Conservation (phyloP, 2,797 vertebrate species). For the Lutjanus argentimaculatus region DNA sequence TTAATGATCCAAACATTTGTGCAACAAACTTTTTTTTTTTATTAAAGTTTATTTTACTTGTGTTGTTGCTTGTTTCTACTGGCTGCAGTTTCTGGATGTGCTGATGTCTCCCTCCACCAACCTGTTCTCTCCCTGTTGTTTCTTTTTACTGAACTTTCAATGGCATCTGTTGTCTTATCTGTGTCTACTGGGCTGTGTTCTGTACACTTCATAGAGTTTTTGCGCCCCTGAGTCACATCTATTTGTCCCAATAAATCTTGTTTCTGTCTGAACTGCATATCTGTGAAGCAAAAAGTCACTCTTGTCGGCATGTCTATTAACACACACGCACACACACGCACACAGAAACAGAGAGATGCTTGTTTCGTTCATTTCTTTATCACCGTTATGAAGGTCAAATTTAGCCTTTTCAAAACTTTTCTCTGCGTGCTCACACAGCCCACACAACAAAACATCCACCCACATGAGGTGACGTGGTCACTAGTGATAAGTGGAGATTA, state of each 20-base stretch:
- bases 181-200: background rate
- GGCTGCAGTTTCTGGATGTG: background rate
- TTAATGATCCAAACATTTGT: constrained; percentile 11
- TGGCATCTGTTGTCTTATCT: background rate
- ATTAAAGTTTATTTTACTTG: constrained; percentile 14
- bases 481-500: constrained; percentile 33
- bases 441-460: constrained; percentile 45
- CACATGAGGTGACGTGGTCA: constrained; percentile 22
- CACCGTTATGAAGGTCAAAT: constrained; percentile 30
- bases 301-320: background rate
- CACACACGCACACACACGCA: background rate
- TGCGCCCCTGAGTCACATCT: background rate
- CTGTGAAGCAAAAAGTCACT: background rate
- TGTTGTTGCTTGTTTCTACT: background rate
- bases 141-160: background rate
- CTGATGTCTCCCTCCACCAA: background rate
- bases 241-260: background rate
- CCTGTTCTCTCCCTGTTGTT: background rate
- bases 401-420: constrained; percentile 34
- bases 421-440: constrained; percentile 25
- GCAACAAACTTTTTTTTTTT: constrained; percentile 4
- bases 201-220: background rate
- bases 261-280: constrained; percentile 1
- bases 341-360: background rate
- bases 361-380: constrained; percentile 28